Conservation (phyloP, 1,140 invertebrate species). For the Nylanderia fulva region DNA sequence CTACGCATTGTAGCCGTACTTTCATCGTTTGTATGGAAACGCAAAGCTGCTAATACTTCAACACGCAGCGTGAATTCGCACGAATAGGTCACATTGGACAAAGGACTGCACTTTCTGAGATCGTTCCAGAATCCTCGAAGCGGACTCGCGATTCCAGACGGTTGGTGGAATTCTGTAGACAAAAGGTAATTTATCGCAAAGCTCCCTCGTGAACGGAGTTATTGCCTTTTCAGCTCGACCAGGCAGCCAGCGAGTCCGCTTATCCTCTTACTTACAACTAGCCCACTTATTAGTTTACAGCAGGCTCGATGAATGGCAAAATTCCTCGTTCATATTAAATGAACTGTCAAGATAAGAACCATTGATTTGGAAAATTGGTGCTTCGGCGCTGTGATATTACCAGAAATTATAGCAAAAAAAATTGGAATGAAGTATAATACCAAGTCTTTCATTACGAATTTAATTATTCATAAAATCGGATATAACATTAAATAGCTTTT, state of each 20-base stretch:
- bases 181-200: constrained; percentile 72
- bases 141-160: constrained; percentile 27
- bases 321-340: constrained; percentile 20
- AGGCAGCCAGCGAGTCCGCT: constrained; percentile 30
- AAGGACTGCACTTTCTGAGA: constrained; percentile 49
- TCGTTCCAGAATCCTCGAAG: constrained; percentile 47
- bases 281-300: constrained; percentile 59
- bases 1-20: neutral
- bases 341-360: neutral
- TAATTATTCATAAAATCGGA: neutral
- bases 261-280: constrained; percentile 43
- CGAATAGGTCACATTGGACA: constrained; percentile 60
- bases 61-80: constrained; percentile 47
- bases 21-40: constrained; percentile 34
- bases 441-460: neutral
- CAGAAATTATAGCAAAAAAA: constrained; percentile 1
- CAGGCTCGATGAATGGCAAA: constrained; percentile 6
- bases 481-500: neutral
- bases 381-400: neutral
- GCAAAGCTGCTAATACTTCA: constrained; percentile 3
- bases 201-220: constrained; percentile 17
- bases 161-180: constrained; percentile 63
- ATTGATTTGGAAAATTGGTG: neutral
- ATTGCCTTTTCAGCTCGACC: constrained; percentile 47
- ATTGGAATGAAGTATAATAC: neutral